Evolutionary conservation across 1,140 invertebrate species (phyloP), one percentile per base, ranked within the genome.

Genomic region (Vanessa atalanta): DNA sequence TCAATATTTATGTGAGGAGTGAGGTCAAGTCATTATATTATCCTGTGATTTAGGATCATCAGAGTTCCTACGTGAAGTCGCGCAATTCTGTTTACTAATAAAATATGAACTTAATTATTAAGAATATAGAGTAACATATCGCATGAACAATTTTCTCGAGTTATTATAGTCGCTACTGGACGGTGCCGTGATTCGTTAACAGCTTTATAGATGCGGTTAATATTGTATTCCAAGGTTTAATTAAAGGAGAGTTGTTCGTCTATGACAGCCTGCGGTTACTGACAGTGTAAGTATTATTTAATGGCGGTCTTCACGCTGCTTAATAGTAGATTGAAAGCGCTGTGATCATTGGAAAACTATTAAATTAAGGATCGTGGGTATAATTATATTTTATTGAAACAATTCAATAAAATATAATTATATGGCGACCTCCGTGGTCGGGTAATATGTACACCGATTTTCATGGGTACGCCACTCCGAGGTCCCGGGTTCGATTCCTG

Each of bases 21-120:
- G 70, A 66, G 79, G 77, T 76, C 72, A 79, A 75, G 66, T 68
- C 50, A 79, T 81, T 79, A 79, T 72, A 79, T 81, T 79, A 79
- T 74, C 76, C 67, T 74, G 66, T 76, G 66, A 76, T 76, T 72
- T 77, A 81, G 73, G 67, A 70, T 73, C 55, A 65, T 55, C 48
- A 55, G 57, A 55, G 70, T 73, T 66, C 57, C 70, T 47, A 66
- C 37, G 53, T 55, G 57, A 53, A 65, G 53, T 20, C 15, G 65
- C n/a, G 47, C 61, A 47, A 71, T 55, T 57, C 15, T 23, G 13
- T 8, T 16, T 0, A 7, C 16, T 55, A 50, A 23, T 20, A 61
- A 78, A 43, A 65, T 69, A 51, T 75, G 14, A 65, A 60, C 53
- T 53, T 13, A 71, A 68, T 20, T 7, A 13, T 37, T 48, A 65